phyloP scores from a whole-genome alignment of 2,797 vertebrate species.

The Bradypodion ventrale region DNA sequence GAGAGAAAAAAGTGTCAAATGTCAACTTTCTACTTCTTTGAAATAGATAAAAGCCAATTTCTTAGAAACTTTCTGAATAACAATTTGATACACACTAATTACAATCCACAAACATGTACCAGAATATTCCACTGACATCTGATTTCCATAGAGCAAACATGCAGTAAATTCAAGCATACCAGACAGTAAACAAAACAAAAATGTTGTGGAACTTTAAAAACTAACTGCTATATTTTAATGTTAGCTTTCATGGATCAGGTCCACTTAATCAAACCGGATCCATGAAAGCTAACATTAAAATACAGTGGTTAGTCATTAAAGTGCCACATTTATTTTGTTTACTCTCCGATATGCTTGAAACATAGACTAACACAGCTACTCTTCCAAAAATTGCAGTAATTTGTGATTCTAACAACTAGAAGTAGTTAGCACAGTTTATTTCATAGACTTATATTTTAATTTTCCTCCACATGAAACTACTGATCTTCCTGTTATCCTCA shows the following conservation, averaged over 20 bases:
- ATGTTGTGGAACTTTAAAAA: too few species aligned
- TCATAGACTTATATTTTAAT: too few species aligned
- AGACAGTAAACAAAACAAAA: too few species aligned
- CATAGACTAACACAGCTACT: too few species aligned
- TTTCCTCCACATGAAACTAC: not conserved
- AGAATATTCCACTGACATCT: not conserved
- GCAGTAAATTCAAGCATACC: not conserved
- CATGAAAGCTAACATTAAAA: too few species aligned
- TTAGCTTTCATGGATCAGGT: too few species aligned
- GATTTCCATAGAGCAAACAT: not conserved
- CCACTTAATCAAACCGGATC: too few species aligned
- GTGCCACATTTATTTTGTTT: too few species aligned
- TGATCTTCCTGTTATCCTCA: not conserved
- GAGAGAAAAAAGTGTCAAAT: slow-evolving; percentile 40
- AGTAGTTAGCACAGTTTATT: not conserved
- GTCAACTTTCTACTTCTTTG: not conserved
- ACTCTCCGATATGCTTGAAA: too few species aligned
- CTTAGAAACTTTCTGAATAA: not conserved
- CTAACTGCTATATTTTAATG: too few species aligned
- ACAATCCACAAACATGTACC: not conserved
- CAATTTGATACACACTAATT: not conserved
- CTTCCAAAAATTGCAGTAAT: too few species aligned
- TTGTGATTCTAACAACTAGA: not conserved
- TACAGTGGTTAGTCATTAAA: too few species aligned
- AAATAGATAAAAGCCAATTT: not conserved